Conservation (phyloP, 2,797 vertebrate genomes). For the Botia almorhae region DNA sequence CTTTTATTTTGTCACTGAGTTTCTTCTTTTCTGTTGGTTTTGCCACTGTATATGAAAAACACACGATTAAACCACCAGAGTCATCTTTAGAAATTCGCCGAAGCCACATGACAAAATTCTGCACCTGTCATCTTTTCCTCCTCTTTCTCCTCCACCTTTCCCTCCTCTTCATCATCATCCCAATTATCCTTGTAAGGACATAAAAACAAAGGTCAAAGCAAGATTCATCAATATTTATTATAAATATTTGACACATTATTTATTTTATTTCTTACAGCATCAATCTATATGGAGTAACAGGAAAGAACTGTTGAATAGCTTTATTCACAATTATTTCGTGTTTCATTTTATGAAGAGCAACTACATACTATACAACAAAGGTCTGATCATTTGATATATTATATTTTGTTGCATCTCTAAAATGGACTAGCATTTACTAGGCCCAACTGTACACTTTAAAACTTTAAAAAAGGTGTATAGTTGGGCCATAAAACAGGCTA, state of each 20-base stretch:
- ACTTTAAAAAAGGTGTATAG: background rate
- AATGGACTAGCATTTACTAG: background rate
- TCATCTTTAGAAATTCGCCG: background rate
- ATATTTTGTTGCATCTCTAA: background rate
- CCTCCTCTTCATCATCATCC: slow-evolving; percentile 85
- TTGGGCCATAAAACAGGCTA: too few species aligned
- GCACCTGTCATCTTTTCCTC: slow-evolving; percentile 80
- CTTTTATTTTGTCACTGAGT: slow-evolving; percentile 88
- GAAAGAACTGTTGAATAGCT: too few species aligned
- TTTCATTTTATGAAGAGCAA: too few species aligned
- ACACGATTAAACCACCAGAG: background rate
- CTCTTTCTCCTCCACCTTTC: slow-evolving; percentile 49
- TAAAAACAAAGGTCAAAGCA: background rate
- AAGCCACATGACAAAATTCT: background rate
- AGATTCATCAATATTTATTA: background rate
- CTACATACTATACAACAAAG: too few species aligned
- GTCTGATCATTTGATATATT: too few species aligned
- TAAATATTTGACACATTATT: too few species aligned
- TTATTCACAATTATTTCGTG: too few species aligned
- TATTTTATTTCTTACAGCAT: too few species aligned
- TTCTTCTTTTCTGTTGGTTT: slow-evolving; percentile 86
- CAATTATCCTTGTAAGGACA: slow-evolving; percentile 83
- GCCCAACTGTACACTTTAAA: background rate
- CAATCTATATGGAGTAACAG: too few species aligned
- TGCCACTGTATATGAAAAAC: slow-evolving; percentile 23